A percentile compares a stretch with the other conserved stretches of the same genome.
These are phyloP conservation scores for Porites lutea DNA, from an alignment of 64 coral and sea anemone genomes.

Conservation along the genomic window DNA sequence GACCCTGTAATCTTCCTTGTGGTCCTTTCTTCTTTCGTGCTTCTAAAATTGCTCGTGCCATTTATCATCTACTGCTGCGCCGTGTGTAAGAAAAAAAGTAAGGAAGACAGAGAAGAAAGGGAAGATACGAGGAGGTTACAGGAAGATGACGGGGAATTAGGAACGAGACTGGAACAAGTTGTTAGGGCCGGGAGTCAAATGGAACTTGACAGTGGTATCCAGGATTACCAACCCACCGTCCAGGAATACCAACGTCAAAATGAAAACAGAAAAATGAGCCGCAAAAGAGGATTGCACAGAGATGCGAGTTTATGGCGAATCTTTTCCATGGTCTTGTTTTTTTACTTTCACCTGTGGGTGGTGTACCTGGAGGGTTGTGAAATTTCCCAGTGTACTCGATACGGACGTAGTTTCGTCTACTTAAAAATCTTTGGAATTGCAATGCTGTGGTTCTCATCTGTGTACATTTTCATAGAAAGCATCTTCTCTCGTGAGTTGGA, in stretches of 20 bases:
- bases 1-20: conserved; percentile 45
- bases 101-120: conserved; percentile 26
- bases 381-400: conserved; percentile 52
- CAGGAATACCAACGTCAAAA: conserved; percentile 60
- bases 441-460: conserved; percentile 50
- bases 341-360: conserved; percentile 84
- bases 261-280: conserved; percentile 53
- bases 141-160: conserved; percentile 46
- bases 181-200: conserved; percentile 53
- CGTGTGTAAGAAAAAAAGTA: conserved; percentile 50
- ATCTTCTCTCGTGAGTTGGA: too few species aligned
- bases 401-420: conserved; percentile 49
- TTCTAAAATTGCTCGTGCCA: conserved; percentile 73
- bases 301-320: conserved; percentile 57
- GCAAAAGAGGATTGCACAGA: conserved; percentile 61
- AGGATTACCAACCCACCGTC: conserved; percentile 57
- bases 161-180: conserved; percentile 46
- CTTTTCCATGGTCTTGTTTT: conserved; percentile 76
- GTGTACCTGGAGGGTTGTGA: conserved; percentile 69
- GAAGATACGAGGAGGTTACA: conserved; percentile 44
- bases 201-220: conserved; percentile 61
- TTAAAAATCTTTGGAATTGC: conserved; percentile 65
- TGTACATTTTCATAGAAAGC: too few species aligned
- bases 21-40: conserved; percentile 32
- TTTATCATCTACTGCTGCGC: conserved; percentile 52